These are phyloP conservation scores for Thalpophila matura DNA, from an alignment of 2,888 invertebrate genomes.

Conservation along the genomic window DNA sequence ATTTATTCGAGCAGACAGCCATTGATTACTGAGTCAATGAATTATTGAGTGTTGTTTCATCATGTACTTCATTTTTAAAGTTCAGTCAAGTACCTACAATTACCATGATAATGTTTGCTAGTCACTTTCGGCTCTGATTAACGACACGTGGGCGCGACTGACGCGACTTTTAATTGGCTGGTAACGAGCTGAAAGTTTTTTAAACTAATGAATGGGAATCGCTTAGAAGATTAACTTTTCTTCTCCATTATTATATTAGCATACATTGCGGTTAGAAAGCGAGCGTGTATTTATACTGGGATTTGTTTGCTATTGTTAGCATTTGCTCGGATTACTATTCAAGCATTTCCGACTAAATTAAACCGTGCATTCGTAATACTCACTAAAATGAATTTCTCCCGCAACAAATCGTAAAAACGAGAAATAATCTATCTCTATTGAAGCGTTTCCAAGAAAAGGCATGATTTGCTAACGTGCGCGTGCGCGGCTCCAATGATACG, in stretches of 20 bases:
- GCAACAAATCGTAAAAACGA: slow-evolving; percentile 73
- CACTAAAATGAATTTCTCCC: slow-evolving; percentile 71
- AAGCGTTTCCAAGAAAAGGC: slow-evolving; percentile 81
- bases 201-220: slow-evolving; percentile 83
- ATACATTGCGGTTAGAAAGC: slow-evolving; percentile 79
- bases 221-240: slow-evolving; percentile 73
- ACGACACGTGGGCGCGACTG: slow-evolving; percentile 68
- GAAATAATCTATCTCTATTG: slow-evolving; percentile 81
- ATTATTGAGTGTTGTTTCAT: slow-evolving; percentile 4
- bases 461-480: slow-evolving; percentile 75
- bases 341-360: slow-evolving; percentile 48
- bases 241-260: slow-evolving; percentile 76
- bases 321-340: slow-evolving; percentile 32
- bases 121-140: slow-evolving; percentile 83
- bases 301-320: slow-evolving; percentile 60
- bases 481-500: slow-evolving; percentile 66
- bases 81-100: slow-evolving; percentile 31
- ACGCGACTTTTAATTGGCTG: slow-evolving; percentile 82
- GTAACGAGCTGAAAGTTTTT: slow-evolving; percentile 84
- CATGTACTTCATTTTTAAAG: background rate
- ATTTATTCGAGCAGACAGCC: background rate
- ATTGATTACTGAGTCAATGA: background rate
- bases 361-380: slow-evolving; percentile 46
- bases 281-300: slow-evolving; percentile 67
- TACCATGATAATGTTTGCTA: slow-evolving; percentile 60